Evolutionary conservation across 2,888 invertebrate genomes (phyloP).

Genomic region (Heliconius cydno): DNA sequence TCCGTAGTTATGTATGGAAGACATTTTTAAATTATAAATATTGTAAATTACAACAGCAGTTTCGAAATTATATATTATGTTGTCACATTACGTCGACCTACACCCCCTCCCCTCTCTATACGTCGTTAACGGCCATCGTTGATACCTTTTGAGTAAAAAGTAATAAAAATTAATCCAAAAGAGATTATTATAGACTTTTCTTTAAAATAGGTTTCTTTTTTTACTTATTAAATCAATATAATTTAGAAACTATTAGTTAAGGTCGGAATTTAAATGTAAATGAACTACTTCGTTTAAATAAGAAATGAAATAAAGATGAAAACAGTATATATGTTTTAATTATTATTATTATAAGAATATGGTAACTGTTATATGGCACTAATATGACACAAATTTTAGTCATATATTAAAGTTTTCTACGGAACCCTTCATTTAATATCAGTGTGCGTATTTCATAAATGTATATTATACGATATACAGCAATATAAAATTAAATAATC

Average conservation of each 20-base stretch:
- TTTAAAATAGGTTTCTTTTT: too few species aligned
- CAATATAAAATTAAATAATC: not conserved
- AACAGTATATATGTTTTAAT: not conserved
- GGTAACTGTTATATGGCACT: constrained; percentile 28
- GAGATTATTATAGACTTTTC: too few species aligned
- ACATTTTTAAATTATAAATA: not conserved
- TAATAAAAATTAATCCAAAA: too few species aligned
- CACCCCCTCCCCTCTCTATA: too few species aligned
- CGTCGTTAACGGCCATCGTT: too few species aligned
- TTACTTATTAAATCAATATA: not conserved
- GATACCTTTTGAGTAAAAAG: too few species aligned
- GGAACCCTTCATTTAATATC: constrained; percentile 5
- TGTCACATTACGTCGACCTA: too few species aligned
- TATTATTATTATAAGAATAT: not conserved
- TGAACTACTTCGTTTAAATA: not conserved
- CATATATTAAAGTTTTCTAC: not conserved
- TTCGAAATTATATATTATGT: too few species aligned
- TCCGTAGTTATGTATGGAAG: constrained; percentile 1
- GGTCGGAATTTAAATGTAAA: not conserved
- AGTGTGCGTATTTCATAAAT: not conserved
- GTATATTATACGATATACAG: constrained; percentile 1
- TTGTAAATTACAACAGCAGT: too few species aligned
- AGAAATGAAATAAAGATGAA: not conserved
- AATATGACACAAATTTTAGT: not conserved
- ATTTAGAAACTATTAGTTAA: not conserved